Evolutionary conservation across 1,140 invertebrate genomes (phyloP).

Genomic region (Aphelenchoides besseyi): DNA sequence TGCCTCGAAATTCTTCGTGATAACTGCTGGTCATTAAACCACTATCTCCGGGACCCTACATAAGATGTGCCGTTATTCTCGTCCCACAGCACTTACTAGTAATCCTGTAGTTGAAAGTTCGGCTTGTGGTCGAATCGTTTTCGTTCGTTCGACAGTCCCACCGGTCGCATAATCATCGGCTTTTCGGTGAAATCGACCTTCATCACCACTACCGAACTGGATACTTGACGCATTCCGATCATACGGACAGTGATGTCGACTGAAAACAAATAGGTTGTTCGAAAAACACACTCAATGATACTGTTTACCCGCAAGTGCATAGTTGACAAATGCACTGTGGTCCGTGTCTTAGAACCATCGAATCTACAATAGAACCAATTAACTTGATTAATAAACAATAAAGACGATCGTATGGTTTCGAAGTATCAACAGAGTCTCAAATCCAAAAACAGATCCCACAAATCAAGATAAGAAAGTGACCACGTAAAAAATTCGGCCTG

Average conservation of each 20-base stretch:
- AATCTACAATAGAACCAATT: neutral
- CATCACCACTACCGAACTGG: slow-evolving; percentile 30
- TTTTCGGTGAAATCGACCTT: slow-evolving; percentile 34
- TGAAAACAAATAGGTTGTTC: slow-evolving; percentile 24
- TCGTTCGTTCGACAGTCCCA: slow-evolving; percentile 19
- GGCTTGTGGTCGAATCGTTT: slow-evolving; percentile 15
- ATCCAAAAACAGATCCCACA: too few relatives aligned
- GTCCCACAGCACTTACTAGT: neutral
- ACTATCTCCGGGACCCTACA: neutral
- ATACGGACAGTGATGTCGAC: slow-evolving; percentile 45
- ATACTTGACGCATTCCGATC: slow-evolving; percentile 41
- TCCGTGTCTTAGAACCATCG: slow-evolving; percentile 33
- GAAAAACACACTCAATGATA: neutral
- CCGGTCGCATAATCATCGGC: slow-evolving; percentile 22
- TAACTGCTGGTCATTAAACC: neutral
- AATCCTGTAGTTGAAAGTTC: neutral
- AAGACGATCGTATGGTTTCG: too few relatives aligned
- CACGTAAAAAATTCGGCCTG: neutral
- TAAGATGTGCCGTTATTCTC: too few relatives aligned
- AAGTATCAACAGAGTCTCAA: too few relatives aligned
- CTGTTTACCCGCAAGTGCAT: slow-evolving; percentile 48
- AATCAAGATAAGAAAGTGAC: neutral
- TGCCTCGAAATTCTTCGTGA: neutral
- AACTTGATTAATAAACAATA: too few relatives aligned
- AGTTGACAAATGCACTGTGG: slow-evolving; percentile 49